Percentiles rank a stretch among this genome's conserved stretches.
phyloP scores from a whole-genome alignment of 2,113 vertebrate genomes.

The Eurypyga helias region DNA sequence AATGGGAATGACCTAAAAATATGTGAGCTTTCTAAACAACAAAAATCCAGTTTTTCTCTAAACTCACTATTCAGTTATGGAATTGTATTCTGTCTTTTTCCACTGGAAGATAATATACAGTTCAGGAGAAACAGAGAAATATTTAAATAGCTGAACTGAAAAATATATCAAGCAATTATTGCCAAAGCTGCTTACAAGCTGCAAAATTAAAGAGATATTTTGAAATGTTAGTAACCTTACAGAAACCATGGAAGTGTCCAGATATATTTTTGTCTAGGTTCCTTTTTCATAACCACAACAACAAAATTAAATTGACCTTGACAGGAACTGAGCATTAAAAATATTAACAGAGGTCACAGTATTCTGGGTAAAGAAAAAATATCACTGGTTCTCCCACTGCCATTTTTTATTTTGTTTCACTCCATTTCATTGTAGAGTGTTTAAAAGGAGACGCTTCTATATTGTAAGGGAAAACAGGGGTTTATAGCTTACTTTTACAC shows the following conservation, averaged over 20 bases:
- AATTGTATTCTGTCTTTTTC: background rate
- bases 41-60: background rate
- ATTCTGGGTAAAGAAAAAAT: background rate
- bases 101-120: background rate
- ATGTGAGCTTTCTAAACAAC: background rate
- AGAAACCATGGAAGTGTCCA: background rate
- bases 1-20: background rate
- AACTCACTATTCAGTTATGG: background rate
- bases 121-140: background rate
- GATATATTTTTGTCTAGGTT: background rate
- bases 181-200: background rate
- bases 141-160: background rate
- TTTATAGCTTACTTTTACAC: conserved; percentile 76
- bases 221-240: background rate
- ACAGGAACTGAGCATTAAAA: background rate
- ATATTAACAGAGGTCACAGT: background rate
- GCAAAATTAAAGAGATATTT: background rate
- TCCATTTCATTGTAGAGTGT: conserved; percentile 30
- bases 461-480: conserved; percentile 68
- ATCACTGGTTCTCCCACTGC: background rate
- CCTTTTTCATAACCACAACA: background rate
- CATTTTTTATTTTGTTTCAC: conserved; percentile 58
- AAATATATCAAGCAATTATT: background rate
- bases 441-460: conserved; percentile 73
- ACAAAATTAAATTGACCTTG: conserved; percentile 45